Base-by-base conservation (phyloP, 1,140 invertebrate genomes). In the Scaptomyza pallida region DNA sequence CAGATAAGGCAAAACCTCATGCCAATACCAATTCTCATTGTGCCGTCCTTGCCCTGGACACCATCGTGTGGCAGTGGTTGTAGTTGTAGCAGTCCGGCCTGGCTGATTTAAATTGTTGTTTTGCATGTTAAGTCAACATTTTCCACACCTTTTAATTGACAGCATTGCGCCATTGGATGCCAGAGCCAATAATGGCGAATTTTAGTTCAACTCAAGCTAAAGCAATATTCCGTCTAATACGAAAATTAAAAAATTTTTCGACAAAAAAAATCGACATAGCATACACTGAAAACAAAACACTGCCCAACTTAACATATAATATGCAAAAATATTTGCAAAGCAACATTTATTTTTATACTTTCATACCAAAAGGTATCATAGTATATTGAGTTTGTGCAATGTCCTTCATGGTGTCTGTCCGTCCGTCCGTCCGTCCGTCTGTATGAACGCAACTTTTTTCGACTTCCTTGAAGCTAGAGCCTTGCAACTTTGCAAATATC, bases 71-170 rank as follows among this genome's bases (percentile, higher is more conserved):
- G 26, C 9, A 9, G 26, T 30, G 5, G 26, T 5, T 5, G 3
- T 23, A 6, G 26, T 30, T 1, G 26, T 30, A 2, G 26, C 2
- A 15, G 17, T 12, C 12, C 33, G 45, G 5, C 30, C 45, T 79
- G 67, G 67, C 79, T 61, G 1, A 67, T 44, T 78, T 78, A 78
- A 83, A 83, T 83, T 83, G 75, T 83, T 72, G 62, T 75, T 75
- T 83, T 83, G 79, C 79, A 83, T 83, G 79, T 75, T 63, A 75
- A 78, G 75, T 65, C 59, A 26, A 72, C 79, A 83, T 83, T 83
- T 83, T 83, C 79, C 79, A 83, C 79, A 83, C 79, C 79, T 83
- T 81, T 78, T 83, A 83, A 83, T 83, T 83, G 71, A 75, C 63
- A 71, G 60, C 45, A 52, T 41, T 41, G 17, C 15, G 19, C 26